A percentile compares a stretch with the other conserved stretches of the same genome.
Evolutionary conservation across 2,888 invertebrate genomes (phyloP).

Genomic region (Mystacides longicornis): DNA sequence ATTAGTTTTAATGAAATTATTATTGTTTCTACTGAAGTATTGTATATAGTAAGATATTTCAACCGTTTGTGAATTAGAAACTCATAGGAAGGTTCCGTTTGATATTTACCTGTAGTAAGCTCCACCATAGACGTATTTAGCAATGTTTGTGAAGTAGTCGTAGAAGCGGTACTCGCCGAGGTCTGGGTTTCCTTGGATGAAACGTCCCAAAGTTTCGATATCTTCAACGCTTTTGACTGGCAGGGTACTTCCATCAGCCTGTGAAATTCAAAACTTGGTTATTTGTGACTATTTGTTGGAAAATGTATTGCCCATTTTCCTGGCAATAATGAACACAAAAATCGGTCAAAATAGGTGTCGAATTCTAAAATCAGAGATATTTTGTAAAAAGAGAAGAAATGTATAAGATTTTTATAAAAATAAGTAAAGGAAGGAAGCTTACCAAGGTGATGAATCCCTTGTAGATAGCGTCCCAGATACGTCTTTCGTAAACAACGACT

Average conservation of each 20-base stretch:
- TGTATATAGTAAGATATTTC: no score
- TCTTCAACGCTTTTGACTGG: conserved; percentile 54
- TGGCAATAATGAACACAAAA: no score
- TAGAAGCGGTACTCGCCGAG: conserved; percentile 32
- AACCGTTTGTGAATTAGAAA: no score
- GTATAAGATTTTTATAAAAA: no score
- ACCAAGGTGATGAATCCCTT: conserved; percentile 32
- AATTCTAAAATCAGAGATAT: no score
- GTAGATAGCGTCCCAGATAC: conserved; percentile 40
- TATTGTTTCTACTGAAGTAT: no score
- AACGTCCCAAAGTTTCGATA: conserved; percentile 55
- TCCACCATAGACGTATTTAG: conserved; percentile 5
- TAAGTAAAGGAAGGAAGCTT: background rate
- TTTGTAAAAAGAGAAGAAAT: no score
- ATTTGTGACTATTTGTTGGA: no score
- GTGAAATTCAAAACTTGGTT: conserved; percentile 24
- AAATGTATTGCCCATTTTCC: no score
- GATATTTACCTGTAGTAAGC: conserved; percentile 2
- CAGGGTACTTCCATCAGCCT: conserved; percentile 43
- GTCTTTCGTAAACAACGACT: conserved; percentile 33
- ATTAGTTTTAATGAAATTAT: no score
- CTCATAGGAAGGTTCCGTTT: background rate
- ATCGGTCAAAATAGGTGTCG: no score
- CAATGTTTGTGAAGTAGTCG: conserved; percentile 1
- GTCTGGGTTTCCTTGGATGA: conserved; percentile 57